A percentile compares a stretch with the other conserved stretches of the same genome.
Conservation (phyloP, 92 coral and sea anemone species). For the Siderastrea radians region DNA sequence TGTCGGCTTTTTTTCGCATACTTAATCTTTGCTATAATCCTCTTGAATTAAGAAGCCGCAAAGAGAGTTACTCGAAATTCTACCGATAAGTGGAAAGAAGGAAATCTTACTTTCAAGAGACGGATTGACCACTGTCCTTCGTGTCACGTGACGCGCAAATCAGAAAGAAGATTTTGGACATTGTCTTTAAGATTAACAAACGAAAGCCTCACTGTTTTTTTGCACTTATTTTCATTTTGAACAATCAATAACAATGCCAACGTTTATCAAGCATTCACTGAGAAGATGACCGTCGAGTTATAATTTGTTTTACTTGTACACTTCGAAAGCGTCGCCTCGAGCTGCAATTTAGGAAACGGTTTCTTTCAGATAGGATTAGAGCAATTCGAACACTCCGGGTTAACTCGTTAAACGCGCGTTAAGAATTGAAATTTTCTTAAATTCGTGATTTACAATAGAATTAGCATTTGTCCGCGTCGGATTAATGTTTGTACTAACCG, state of each 20-base stretch:
- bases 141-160: background rate
- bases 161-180: background rate
- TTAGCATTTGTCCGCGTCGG: background rate
- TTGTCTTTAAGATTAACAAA: background rate
- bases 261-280: too few species aligned
- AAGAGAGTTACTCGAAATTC: constrained; percentile 45
- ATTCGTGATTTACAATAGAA: constrained; percentile 2
- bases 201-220: too few species aligned
- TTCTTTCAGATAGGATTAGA: background rate
- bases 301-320: too few species aligned
- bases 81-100: constrained; percentile 39
- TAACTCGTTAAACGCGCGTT: background rate
- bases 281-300: too few species aligned
- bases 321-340: too few species aligned
- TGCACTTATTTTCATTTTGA: too few species aligned
- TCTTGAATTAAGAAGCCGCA: constrained; percentile 55
- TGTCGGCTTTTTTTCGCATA: constrained; percentile 19
- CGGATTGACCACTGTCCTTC: background rate
- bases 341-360: too few species aligned
- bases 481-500: constrained; percentile 14
- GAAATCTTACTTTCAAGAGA: constrained; percentile 38
- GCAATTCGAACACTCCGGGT: background rate
- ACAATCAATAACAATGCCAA: too few species aligned
- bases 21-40: constrained; percentile 14
- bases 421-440: constrained; percentile 14